Base-by-base conservation (phyloP, 2,797 vertebrate species). In the Sciurus vulgaris region DNA sequence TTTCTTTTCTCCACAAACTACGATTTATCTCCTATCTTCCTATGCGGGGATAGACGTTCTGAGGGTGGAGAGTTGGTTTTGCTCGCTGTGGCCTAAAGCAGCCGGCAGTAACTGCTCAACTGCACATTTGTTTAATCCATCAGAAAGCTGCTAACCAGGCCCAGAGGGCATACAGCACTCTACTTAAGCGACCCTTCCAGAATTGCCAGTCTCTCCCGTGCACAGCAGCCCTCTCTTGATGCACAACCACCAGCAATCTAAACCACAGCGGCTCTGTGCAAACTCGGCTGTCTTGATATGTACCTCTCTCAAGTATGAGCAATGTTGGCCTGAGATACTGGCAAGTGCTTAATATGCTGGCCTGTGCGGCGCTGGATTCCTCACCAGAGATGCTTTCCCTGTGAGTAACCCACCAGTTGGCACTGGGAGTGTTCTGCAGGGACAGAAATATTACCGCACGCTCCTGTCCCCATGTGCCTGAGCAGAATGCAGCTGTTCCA, bases 351-450 rank as follows among this genome's bases (percentile, higher is more conserved):
- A 7, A 24, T 17, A 15, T 2, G 0, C 41, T 14, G 5, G 51
- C 38, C 38, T 1, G 0, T 8, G 2, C 4, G 5, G 28, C 14
- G 1, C 18, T 1, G 7, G 28, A 14, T 13, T 61, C 41, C 26
- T 47, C 13, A 35, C 13, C 22, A 5, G 69, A 61, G 51, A 85
- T 59, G 74, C 72, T 38, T 54, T 74, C 26, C 38, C 10, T 1
- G 18, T 1, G 33, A 61, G 59, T 1, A 47, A n/a, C 26, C 28
- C n/a, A 1, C 49, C 49, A 22, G 70, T 0, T 18, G 61, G 59
- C 72, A 3, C 78, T 0, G 0, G 35, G 35, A 44, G 3, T 41
- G 38, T 18, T 3, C 8, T 22, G 35, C 7, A 8, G 0, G 5
- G 26, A 44, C 41, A 26, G 35, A 5, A 22, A 17, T 30, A 1